Conservation (phyloP, 2,113 vertebrate genomes). For the Etheostoma cragini region DNA sequence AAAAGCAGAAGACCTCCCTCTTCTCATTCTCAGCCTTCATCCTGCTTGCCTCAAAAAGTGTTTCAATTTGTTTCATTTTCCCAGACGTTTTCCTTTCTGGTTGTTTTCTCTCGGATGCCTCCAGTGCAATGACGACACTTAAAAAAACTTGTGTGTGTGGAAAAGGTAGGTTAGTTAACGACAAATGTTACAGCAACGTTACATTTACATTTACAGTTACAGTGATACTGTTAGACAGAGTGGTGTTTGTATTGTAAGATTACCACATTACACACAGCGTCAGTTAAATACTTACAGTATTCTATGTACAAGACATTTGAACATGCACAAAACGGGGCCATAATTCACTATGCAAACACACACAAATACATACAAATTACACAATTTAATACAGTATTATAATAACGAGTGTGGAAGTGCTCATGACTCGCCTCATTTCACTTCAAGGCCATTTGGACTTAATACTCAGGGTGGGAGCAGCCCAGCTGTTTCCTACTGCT, state of each 20-base stretch:
- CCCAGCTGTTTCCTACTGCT: constrained; percentile 43
- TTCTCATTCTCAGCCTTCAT: not conserved
- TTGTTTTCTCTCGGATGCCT: constrained; percentile 54
- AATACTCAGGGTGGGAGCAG: constrained; percentile 23
- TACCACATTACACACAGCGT: constrained; percentile 62
- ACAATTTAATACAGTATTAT: constrained; percentile 55
- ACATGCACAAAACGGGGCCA: constrained; percentile 23
- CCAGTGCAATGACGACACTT: constrained; percentile 73
- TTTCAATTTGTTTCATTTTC: constrained; percentile 53
- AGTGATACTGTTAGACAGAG: constrained; percentile 66
- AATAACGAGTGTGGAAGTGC: constrained; percentile 42
- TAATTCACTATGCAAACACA: constrained; percentile 24
- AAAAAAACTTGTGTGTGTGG: constrained; percentile 42
- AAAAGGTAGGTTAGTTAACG: constrained; percentile 59
- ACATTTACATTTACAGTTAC: constrained; percentile 38
- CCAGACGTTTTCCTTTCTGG: constrained; percentile 43
- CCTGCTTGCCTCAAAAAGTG: constrained; percentile 44
- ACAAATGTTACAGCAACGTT: constrained; percentile 49
- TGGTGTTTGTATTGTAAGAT: constrained; percentile 50
- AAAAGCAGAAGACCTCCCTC: constrained; percentile 55
- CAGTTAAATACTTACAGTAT: constrained; percentile 61
- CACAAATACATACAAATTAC: constrained; percentile 34
- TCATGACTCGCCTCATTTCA: constrained; percentile 26
- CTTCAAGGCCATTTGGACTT: constrained; percentile 11
- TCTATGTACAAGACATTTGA: constrained; percentile 61